phyloP scores from a whole-genome alignment of 2,113 vertebrate species.

The Seriola quinqueradiata region DNA sequence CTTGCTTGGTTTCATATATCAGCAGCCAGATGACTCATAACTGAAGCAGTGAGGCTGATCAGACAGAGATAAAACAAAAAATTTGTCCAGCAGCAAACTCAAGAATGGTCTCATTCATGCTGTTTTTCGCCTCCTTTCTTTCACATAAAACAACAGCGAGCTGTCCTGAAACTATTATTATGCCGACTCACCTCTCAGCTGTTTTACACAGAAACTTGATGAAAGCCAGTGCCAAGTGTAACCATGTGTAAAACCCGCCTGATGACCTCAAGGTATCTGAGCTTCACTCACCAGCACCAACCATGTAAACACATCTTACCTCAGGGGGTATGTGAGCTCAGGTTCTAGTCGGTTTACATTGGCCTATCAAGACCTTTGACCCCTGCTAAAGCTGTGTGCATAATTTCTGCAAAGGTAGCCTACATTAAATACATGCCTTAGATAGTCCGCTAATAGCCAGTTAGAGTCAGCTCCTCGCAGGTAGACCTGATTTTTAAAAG shows the following conservation, averaged over 20 bases:
- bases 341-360: conserved; percentile 18
- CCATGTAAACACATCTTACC: conserved; percentile 18
- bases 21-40: conserved; percentile 53
- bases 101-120: background rate
- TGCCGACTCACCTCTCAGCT: conserved; percentile 1
- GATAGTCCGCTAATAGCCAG: conserved; percentile 25
- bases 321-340: conserved; percentile 7
- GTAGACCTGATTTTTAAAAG: conserved; percentile 30
- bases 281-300: conserved; percentile 1
- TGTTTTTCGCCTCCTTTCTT: background rate
- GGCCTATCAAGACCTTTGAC: conserved; percentile 31
- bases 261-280: conserved; percentile 10
- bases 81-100: background rate
- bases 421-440: conserved; percentile 31
- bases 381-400: conserved; percentile 1
- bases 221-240: background rate
- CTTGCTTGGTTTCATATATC: conserved; percentile 42
- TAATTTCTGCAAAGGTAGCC: background rate
- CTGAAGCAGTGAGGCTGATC: conserved; percentile 12
- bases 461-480: conserved; percentile 28
- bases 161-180: background rate
- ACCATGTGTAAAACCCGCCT: conserved; percentile 27
- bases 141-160: background rate
- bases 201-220: conserved; percentile 24
- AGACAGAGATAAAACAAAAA: conserved; percentile 16